Percentiles rank a stretch among this genome's conserved stretches.
phyloP scores from a whole-genome alignment of 1,140 invertebrate genomes.

The Melitaea cinxia region DNA sequence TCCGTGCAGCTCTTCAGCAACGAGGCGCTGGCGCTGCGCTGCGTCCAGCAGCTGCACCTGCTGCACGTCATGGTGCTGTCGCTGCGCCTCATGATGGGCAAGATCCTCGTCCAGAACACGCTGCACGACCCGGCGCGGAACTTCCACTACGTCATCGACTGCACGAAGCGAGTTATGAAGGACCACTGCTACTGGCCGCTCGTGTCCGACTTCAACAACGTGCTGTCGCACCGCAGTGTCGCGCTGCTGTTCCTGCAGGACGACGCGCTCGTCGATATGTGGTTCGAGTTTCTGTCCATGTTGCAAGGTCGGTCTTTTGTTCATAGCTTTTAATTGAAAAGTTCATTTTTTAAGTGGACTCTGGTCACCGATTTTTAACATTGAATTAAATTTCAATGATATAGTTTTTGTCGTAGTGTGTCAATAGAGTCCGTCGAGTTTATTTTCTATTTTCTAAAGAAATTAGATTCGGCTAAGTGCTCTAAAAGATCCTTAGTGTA shows the following conservation, averaged over 20 bases:
- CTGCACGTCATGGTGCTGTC: conserved; percentile 97
- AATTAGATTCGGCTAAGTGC: too few relatives aligned
- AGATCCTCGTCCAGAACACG: conserved; percentile 93
- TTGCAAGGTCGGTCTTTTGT: conserved; percentile 91
- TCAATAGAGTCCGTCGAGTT: too few relatives aligned
- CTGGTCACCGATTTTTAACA: too few relatives aligned
- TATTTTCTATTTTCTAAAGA: too few relatives aligned
- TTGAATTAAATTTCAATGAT: too few relatives aligned
- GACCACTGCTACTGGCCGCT: conserved; percentile 99
- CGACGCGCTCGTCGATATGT: conserved; percentile 93
- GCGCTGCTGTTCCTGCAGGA: conserved; percentile 95
- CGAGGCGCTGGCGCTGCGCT: conserved; percentile 92
- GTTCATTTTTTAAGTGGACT: neutral
- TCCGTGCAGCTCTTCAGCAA: conserved; percentile 98
- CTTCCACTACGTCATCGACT: conserved; percentile 96
- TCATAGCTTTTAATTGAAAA: neutral
- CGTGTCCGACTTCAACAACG: conserved; percentile 98
- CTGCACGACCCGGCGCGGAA: conserved; percentile 92
- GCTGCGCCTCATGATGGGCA: conserved; percentile 96
- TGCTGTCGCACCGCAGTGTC: conserved; percentile 95
- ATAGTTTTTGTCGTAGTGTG: too few relatives aligned
- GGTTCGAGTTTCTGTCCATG: conserved; percentile 96
- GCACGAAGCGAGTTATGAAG: conserved; percentile 95
- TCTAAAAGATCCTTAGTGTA: too few relatives aligned
- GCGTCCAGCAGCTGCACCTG: conserved; percentile 94